Percentiles rank a stretch among this genome's conserved stretches.
phyloP scores from a whole-genome alignment of 2,888 invertebrate genomes.

The Seira musarum region DNA sequence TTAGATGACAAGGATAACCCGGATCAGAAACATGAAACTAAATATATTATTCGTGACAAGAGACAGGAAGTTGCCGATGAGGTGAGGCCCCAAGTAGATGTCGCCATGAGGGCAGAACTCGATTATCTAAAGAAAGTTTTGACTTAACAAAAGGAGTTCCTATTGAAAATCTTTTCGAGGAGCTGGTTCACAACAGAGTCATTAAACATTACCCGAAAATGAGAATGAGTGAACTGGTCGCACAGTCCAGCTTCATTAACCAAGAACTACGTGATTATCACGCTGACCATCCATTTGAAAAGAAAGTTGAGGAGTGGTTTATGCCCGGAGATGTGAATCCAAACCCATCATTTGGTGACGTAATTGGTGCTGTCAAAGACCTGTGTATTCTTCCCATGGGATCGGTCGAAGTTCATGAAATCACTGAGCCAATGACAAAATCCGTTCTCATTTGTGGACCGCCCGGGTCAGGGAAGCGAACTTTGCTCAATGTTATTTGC shows the following conservation, averaged over 20 bases:
- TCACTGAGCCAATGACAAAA: constrained; percentile 73
- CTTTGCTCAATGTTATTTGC: constrained; percentile 89
- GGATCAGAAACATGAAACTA: constrained; percentile 83
- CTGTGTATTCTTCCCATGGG: constrained; percentile 92
- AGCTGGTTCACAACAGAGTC: constrained; percentile 92
- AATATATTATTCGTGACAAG: constrained; percentile 89
- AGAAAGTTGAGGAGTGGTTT: constrained; percentile 49
- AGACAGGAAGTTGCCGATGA: constrained; percentile 87
- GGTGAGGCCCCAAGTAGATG: constrained; percentile 81
- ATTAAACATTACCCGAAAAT: constrained; percentile 84
- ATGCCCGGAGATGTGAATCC: constrained; percentile 76
- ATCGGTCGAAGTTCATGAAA: constrained; percentile 68
- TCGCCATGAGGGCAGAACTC: constrained; percentile 76
- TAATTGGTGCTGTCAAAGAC: constrained; percentile 88
- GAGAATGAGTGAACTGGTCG: constrained; percentile 81
- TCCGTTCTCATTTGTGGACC: constrained; percentile 90
- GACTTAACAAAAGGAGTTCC: constrained; percentile 92
- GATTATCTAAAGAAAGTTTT: constrained; percentile 80
- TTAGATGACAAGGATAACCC: constrained; percentile 84
- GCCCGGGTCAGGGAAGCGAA: constrained; percentile 89
- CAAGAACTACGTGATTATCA: constrained; percentile 66
- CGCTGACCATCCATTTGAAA: constrained; percentile 42
- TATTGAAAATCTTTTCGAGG: constrained; percentile 92
- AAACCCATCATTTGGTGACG: constrained; percentile 82
- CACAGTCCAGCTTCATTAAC: constrained; percentile 81